phyloP scores from a whole-genome alignment of 2,888 invertebrate genomes.

The Drosophila putrida region DNA sequence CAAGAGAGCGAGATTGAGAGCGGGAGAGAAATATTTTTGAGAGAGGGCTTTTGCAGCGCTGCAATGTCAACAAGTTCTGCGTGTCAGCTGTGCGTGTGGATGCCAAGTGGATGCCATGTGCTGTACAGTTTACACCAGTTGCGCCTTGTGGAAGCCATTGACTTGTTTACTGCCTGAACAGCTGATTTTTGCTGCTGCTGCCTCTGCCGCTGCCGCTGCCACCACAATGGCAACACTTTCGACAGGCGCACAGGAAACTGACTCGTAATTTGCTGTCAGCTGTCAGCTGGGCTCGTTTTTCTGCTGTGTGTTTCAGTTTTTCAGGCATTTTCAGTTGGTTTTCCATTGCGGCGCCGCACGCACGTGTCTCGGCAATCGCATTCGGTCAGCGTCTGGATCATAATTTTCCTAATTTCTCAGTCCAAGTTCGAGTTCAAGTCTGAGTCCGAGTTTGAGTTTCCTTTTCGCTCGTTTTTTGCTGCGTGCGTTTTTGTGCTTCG shows the following conservation, averaged over 20 bases:
- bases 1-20: constrained; percentile 20
- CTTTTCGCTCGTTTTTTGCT: constrained; percentile 3
- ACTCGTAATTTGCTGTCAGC: constrained; percentile 15
- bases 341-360: constrained; percentile 73
- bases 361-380: constrained; percentile 68
- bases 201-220: constrained; percentile 7
- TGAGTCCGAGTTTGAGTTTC: not conserved
- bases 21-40: not conserved
- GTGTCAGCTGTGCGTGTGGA: constrained; percentile 68
- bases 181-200: constrained; percentile 45
- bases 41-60: constrained; percentile 41
- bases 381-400: constrained; percentile 30
- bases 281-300: constrained; percentile 33
- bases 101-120: constrained; percentile 44
- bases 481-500: not conserved
- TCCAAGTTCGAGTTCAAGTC: not conserved
- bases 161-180: constrained; percentile 50
- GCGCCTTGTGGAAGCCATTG: constrained; percentile 59
- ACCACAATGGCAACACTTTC: constrained; percentile 59
- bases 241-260: constrained; percentile 63
- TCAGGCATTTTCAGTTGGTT: constrained; percentile 67
- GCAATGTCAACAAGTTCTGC: constrained; percentile 68
- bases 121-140: constrained; percentile 64
- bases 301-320: not conserved
- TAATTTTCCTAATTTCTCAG: constrained; percentile 9